These are phyloP conservation scores for Trissonchulus sp. DNA, from an alignment of 2,888 invertebrate species.

Conservation along the genomic window DNA sequence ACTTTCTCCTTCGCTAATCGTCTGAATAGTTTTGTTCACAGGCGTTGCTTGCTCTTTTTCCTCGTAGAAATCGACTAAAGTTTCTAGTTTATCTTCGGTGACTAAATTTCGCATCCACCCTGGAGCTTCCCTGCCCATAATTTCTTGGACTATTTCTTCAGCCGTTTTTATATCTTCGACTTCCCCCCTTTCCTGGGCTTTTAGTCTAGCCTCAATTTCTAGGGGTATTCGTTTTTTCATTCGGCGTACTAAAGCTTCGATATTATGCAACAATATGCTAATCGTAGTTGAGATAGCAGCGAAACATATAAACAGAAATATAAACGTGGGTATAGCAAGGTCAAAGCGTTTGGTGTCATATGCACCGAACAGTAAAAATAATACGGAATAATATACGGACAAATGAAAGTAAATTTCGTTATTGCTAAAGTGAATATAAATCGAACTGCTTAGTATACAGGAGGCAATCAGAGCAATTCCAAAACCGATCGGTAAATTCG, in stretches of 20 bases:
- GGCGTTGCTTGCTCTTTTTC: background rate
- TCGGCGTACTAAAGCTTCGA: background rate
- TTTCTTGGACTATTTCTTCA: background rate
- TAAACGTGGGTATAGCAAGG: background rate
- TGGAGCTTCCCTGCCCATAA: background rate
- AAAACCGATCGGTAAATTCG: background rate
- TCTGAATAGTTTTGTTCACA: background rate
- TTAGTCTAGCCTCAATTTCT: background rate
- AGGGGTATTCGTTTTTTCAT: background rate
- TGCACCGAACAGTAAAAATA: background rate
- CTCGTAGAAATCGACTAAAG: background rate
- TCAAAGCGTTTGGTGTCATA: background rate
- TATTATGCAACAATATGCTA: background rate
- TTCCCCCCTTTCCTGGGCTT: background rate
- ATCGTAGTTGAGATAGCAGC: background rate
- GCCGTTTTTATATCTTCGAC: background rate
- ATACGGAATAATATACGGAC: background rate
- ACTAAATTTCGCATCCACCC: slow-evolving; percentile 3
- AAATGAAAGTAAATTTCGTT: background rate
- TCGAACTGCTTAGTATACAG: background rate
- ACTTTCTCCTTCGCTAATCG: background rate
- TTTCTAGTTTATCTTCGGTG: background rate
- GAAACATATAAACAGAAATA: background rate
- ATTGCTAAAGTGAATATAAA: background rate
- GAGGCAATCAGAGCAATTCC: background rate